Conservation (phyloP, 1,140 invertebrate genomes). For the Lordiphosa stackelbergi region DNA sequence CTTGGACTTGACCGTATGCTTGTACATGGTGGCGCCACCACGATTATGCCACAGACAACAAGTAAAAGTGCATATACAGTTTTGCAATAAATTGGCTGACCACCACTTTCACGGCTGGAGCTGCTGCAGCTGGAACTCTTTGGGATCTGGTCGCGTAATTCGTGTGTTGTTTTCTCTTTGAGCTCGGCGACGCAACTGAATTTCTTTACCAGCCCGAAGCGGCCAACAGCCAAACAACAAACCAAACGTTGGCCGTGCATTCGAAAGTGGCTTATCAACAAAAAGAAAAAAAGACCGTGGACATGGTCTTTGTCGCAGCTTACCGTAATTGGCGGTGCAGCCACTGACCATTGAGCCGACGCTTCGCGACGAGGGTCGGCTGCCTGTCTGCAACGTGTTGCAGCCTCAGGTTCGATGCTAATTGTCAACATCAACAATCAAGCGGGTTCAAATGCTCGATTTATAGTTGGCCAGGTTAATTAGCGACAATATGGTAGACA, state of each 20-base stretch:
- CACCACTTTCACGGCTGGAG: slow-evolving; percentile 58
- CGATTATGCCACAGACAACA: slow-evolving; percentile 17
- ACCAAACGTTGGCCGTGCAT: slow-evolving; percentile 64
- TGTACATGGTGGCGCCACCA: slow-evolving; percentile 49
- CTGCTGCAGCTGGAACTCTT: slow-evolving; percentile 27
- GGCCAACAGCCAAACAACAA: slow-evolving; percentile 29
- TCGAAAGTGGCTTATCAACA: slow-evolving; percentile 73
- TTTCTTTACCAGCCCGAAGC: slow-evolving; percentile 37
- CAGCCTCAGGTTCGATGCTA: slow-evolving; percentile 46
- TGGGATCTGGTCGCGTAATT: slow-evolving; percentile 35
- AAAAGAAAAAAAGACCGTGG: slow-evolving; percentile 30
- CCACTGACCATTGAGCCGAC: slow-evolving; percentile 17
- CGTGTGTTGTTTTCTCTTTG: slow-evolving; percentile 67
- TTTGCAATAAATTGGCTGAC: slow-evolving; percentile 47
- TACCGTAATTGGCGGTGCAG: slow-evolving; percentile 46
- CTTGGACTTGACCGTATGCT: slow-evolving; percentile 66
- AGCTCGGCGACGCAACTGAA: slow-evolving; percentile 69
- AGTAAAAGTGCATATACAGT: slow-evolving; percentile 68
- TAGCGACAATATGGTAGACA: slow-evolving; percentile 34
- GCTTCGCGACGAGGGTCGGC: background rate
- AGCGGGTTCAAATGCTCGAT: slow-evolving; percentile 48
- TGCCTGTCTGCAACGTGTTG: slow-evolving; percentile 29
- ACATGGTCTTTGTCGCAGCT: slow-evolving; percentile 48
- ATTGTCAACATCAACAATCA: slow-evolving; percentile 56
- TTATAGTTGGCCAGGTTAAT: slow-evolving; percentile 46